Conservation (phyloP, 2,888 invertebrate genomes). For the Saturnia japonica region DNA sequence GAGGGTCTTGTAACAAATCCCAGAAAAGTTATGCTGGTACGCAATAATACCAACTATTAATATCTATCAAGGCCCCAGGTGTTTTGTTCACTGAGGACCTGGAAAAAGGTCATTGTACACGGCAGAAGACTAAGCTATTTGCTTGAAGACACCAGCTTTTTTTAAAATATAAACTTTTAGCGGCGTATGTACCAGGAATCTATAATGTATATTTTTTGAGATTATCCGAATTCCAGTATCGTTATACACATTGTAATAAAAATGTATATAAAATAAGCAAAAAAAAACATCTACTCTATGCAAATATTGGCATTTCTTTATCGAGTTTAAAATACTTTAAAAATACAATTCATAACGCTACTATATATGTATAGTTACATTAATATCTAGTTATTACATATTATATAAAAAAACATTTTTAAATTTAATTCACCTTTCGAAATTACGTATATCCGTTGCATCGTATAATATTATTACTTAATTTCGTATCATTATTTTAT, state of each 20-base stretch:
- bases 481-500: not conserved
- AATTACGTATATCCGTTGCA: constrained; percentile 78
- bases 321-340: constrained; percentile 41
- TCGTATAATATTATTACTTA: constrained; percentile 25
- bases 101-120: too few species aligned
- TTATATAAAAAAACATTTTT: constrained; percentile 24
- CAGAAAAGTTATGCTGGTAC: too few species aligned
- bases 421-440: constrained; percentile 52
- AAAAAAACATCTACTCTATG: constrained; percentile 18
- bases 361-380: constrained; percentile 40
- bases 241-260: constrained; percentile 12
- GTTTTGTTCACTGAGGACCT: too few species aligned
- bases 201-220: too few species aligned
- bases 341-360: constrained; percentile 49
- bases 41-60: too few species aligned
- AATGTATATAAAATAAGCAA: constrained; percentile 17
- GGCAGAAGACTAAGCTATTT: too few species aligned
- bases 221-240: not conserved
- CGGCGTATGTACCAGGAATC: too few species aligned
- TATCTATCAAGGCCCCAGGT: too few species aligned
- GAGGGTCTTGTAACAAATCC: too few species aligned
- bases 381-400: constrained; percentile 26
- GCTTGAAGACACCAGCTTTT: too few species aligned
- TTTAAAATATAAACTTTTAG: too few species aligned
- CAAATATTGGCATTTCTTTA: constrained; percentile 21